Conservation (phyloP, 2,113 vertebrate genomes). For the Rhea pennata region DNA sequence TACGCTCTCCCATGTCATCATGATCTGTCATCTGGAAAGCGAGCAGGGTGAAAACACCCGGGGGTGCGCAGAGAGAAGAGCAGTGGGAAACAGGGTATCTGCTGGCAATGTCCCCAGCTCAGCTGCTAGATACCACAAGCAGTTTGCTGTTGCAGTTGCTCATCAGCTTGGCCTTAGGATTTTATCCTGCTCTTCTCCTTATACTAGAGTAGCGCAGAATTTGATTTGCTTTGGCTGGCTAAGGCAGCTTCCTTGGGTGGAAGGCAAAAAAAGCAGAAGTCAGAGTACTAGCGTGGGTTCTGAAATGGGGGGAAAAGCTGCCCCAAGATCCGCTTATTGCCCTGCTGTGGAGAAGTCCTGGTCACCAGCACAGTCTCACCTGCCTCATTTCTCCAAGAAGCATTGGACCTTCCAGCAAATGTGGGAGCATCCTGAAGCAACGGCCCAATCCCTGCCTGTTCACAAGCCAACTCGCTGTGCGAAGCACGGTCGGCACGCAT, state of each 20-base stretch:
- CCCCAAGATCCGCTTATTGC: not conserved
- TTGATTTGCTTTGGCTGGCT: not conserved
- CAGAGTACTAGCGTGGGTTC: not conserved
- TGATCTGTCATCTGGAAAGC: not conserved
- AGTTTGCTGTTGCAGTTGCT: not conserved
- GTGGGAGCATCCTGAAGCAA: not conserved
- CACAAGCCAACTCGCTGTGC: not conserved
- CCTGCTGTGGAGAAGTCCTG: not conserved
- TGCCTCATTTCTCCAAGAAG: not conserved
- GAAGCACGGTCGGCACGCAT: rapidly evolving
- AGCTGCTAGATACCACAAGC: not conserved
- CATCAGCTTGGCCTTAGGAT: not conserved
- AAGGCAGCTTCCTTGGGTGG: not conserved
- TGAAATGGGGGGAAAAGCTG: not conserved
- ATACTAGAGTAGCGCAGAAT: not conserved
- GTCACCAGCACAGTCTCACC: not conserved
- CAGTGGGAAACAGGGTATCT: not conserved
- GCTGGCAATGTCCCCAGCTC: no score
- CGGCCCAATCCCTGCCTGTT: not conserved
- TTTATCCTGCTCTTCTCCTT: not conserved
- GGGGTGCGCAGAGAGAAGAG: not conserved
- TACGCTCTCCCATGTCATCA: not conserved
- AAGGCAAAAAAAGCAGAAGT: not conserved
- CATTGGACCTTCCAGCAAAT: not conserved
- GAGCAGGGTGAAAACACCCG: not conserved